Base-by-base conservation (phyloP, 1,140 invertebrate species). In the Homalodisca vitripennis region DNA sequence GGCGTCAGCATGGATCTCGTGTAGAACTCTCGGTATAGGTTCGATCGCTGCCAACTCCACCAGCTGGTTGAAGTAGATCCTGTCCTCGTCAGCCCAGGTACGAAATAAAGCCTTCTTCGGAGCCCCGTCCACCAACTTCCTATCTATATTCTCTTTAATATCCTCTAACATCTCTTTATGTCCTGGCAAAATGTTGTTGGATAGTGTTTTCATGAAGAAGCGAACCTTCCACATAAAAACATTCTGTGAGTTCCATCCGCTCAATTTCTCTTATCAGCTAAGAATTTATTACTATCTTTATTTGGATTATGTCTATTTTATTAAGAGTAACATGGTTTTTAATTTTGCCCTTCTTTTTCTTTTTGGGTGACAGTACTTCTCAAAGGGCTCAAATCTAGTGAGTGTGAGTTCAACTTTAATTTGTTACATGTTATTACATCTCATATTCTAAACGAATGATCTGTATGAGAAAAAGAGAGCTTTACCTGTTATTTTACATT, bases 181-280 rank as follows among this genome's bases (percentile, higher is more conserved):
- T 0, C 79, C 76, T 0, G 92, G 92, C 14, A 94, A 82, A 20
- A 79, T 71, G 69, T 88, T 74, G 0, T 87, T 88, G 66, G 81
- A 82, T 75, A 92, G 85, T 60, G 83, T 85, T 66, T 86, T 85
- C 31, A 93, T 74, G 64, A 88, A 85, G 74, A 90, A 92, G 41
- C 87, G 82, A 1, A 88, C 84, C 88, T 90, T 41, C 17, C 34
- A 41, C 17, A 41, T 17, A 67, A 2, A 73, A 53, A 41, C 6
- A 41, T 17, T 10, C 6, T 6, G 6, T 10, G 6, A 51, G 3
- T 51, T 6, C 3, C 2, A 3, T 3, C 17, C 48, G n/a, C 6
- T 12, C 3, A 6, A 20, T 20, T 51, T 12, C 48, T 3, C 3
- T 20, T 51, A 14, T 10, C 22, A 12, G 2, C 17, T 3, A 14